phyloP scores from a whole-genome alignment of 2,113 vertebrate genomes.

The Physeter macrocephalus region DNA sequence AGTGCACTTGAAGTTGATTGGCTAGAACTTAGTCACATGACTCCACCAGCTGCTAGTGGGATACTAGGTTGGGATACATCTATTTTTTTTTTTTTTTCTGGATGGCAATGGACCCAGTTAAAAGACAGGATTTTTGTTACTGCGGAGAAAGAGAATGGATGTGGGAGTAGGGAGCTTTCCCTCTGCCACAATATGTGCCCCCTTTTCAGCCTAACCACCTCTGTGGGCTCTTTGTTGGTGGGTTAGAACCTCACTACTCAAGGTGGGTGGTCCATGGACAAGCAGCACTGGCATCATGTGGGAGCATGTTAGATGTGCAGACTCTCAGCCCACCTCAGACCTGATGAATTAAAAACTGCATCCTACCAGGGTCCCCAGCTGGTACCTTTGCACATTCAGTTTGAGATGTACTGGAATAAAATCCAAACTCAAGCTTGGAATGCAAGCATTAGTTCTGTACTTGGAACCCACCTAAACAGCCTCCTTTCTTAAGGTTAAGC shows the following conservation, averaged over 20 bases:
- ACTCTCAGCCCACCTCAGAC: background rate
- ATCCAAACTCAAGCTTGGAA: background rate
- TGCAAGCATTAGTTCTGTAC: background rate
- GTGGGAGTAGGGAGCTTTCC: background rate
- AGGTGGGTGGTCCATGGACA: background rate
- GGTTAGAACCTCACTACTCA: background rate
- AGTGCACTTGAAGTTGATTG: background rate
- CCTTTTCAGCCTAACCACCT: background rate
- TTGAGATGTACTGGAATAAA: background rate
- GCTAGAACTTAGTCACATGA: background rate
- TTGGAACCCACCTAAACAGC: background rate
- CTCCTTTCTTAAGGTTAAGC: background rate
- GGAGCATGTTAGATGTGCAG: background rate
- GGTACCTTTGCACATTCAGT: background rate
- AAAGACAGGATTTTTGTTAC: background rate
- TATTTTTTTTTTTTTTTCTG: background rate
- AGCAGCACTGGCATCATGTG: background rate
- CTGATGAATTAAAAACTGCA: background rate
- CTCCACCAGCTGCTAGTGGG: background rate
- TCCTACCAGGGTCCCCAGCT: background rate
- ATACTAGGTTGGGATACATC: background rate
- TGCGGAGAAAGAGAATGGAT: background rate
- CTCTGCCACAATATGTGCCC: background rate
- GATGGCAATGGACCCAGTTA: background rate
- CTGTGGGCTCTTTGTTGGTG: background rate